These are phyloP conservation scores for Cacoxenus indagator DNA, from an alignment of 2,888 invertebrate species.

Conservation along the genomic window DNA sequence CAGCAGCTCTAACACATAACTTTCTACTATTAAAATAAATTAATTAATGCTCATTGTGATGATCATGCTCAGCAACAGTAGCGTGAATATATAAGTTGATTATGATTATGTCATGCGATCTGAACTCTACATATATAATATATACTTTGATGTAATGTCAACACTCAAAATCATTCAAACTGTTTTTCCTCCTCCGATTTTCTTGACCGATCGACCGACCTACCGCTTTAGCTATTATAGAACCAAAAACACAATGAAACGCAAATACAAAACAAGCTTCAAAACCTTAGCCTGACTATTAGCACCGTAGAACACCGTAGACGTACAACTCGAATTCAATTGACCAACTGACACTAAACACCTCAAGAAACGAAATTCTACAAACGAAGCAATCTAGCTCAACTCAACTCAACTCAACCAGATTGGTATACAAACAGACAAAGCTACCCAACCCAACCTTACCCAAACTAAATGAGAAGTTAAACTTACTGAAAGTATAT, in stretches of 20 bases:
- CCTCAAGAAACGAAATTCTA: no score
- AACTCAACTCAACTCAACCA: no score
- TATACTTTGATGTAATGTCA: not conserved
- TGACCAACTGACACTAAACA: conserved; percentile 10
- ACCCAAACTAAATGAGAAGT: conserved; percentile 19
- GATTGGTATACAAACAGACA: conserved; percentile 16
- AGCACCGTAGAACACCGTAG: not conserved
- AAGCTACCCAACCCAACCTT: conserved; percentile 6
- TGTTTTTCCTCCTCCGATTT: not conserved
- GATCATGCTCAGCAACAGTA: conserved; percentile 11
- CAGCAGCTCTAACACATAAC: no score
- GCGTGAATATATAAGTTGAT: not conserved
- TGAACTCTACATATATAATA: not conserved
- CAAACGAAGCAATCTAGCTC: no score
- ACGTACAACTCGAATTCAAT: not conserved
- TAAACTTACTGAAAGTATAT: conserved; percentile 26
- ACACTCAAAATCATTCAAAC: not conserved
- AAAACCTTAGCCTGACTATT: not conserved
- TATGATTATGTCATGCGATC: conserved; percentile 9
- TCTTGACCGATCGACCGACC: no score
- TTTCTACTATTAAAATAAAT: conserved; percentile 1
- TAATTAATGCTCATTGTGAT: conserved; percentile 20
- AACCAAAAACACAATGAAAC: not conserved
- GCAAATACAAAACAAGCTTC: no score
- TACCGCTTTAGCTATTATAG: no score